phyloP scores from a whole-genome alignment of 2,797 vertebrate genomes.

The Alca torda region DNA sequence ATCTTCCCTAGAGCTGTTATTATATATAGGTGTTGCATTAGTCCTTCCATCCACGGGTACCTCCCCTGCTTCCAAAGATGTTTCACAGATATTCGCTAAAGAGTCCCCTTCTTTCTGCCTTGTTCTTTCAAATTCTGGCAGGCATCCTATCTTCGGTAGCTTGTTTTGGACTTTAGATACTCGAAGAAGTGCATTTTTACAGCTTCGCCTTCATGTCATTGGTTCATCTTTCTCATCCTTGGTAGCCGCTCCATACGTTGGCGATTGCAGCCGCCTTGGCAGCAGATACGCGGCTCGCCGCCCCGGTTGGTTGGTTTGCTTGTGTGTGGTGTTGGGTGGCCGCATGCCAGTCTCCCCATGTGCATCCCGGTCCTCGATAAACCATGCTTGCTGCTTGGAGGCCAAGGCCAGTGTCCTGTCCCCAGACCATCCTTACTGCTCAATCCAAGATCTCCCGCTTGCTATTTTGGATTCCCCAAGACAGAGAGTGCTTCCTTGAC shows the following conservation, averaged over 20 bases:
- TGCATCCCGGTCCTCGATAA: background rate
- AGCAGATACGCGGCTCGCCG: background rate
- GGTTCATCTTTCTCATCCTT: background rate
- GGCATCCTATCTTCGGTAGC: background rate
- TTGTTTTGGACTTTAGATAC: background rate
- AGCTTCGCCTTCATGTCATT: background rate
- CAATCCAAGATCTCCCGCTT: background rate
- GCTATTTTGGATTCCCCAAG: background rate
- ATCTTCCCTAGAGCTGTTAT: conserved; percentile 69
- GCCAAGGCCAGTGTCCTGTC: background rate
- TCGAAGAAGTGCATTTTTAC: background rate
- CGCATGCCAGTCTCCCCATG: background rate
- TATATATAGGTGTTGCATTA: conserved; percentile 64
- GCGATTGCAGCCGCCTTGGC: fast-evolving
- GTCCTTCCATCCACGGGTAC: conserved; percentile 15
- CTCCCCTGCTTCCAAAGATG: background rate
- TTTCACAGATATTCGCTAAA: conserved; percentile 36
- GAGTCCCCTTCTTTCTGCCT: background rate
- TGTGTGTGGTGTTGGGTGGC: background rate
- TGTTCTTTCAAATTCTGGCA: background rate
- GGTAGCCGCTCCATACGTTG: background rate
- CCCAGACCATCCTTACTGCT: background rate
- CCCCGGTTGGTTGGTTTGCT: background rate
- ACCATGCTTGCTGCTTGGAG: background rate
- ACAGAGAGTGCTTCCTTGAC: background rate